A percentile compares a stretch with the other conserved stretches of the same genome.
These are phyloP conservation scores for Peromyscus melanophrys DNA, from an alignment of 2,797 vertebrate genomes.

Conservation along the genomic window DNA sequence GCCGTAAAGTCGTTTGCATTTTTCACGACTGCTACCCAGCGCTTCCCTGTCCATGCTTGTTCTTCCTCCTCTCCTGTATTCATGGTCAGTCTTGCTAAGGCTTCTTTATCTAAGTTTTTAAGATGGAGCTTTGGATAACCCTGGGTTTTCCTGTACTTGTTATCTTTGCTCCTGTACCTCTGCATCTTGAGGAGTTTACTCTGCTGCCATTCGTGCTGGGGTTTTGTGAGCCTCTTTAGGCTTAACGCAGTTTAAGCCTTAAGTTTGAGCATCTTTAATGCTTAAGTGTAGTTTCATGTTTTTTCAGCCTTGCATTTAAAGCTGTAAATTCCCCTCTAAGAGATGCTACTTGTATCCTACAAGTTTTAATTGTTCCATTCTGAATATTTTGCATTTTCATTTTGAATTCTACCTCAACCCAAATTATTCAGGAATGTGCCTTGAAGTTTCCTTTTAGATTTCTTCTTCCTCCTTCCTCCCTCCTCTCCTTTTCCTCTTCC, in stretches of 20 bases:
- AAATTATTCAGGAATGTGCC: not conserved
- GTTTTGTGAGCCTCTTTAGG: not conserved
- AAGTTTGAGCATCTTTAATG: constrained; percentile 14
- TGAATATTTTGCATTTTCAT: constrained; percentile 46
- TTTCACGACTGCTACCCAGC: not conserved
- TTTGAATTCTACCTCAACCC: not conserved
- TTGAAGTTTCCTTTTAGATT: not conserved
- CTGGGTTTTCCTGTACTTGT: not conserved
- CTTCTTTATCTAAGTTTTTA: not conserved
- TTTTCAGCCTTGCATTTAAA: constrained; percentile 1
- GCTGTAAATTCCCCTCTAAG: not conserved
- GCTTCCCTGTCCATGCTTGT: not conserved
- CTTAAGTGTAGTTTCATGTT: not conserved
- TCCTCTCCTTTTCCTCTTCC: not conserved
- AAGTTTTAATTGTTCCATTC: constrained; percentile 21
- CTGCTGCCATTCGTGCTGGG: not conserved
- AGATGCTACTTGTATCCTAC: not conserved
- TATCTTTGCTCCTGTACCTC: not conserved
- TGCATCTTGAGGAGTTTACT: not conserved
- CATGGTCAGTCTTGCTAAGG: not conserved
- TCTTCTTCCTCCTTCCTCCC: not conserved
- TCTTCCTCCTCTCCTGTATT: not conserved
- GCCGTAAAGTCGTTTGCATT: not conserved
- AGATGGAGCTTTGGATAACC: not conserved
- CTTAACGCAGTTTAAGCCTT: not conserved